Conservation (phyloP, 35 echinoderm and acorn worm species). For the Ptychodera flava region DNA sequence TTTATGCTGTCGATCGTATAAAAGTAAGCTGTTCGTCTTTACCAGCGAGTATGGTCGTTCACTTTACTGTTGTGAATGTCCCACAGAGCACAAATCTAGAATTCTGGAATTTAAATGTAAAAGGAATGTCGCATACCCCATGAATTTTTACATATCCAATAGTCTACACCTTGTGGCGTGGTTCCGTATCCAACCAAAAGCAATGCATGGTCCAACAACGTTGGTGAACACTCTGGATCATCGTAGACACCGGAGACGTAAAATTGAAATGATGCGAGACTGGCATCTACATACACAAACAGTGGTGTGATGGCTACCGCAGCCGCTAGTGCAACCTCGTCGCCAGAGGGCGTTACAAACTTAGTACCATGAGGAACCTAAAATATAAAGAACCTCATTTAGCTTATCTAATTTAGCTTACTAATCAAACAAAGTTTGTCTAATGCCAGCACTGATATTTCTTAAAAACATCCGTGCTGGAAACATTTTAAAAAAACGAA, state of each 20-base stretch:
- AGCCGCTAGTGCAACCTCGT: constrained; percentile 4
- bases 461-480: too few species aligned
- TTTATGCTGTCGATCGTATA: too few species aligned
- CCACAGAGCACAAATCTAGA: too few species aligned
- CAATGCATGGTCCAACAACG: neutral
- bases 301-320: constrained; percentile 16
- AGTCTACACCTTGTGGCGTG: neutral
- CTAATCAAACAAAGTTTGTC: too few species aligned
- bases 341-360: neutral
- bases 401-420: too few species aligned
- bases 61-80: too few species aligned
- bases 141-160: constrained; percentile 27
- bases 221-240: constrained; percentile 14
- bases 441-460: too few species aligned
- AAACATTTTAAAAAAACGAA: too few species aligned
- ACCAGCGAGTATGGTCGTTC: too few species aligned
- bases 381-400: too few species aligned
- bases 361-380: neutral
- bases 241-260: constrained; percentile 11
- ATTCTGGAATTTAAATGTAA: too few species aligned
- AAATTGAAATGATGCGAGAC: constrained; percentile 13
- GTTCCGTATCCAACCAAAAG: constrained; percentile 8
- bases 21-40: too few species aligned
- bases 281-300: constrained; percentile 15
- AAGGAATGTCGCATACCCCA: constrained; percentile 27